Base-by-base conservation (phyloP, 2,113 vertebrate genomes). In the Nerophis ophidion region DNA sequence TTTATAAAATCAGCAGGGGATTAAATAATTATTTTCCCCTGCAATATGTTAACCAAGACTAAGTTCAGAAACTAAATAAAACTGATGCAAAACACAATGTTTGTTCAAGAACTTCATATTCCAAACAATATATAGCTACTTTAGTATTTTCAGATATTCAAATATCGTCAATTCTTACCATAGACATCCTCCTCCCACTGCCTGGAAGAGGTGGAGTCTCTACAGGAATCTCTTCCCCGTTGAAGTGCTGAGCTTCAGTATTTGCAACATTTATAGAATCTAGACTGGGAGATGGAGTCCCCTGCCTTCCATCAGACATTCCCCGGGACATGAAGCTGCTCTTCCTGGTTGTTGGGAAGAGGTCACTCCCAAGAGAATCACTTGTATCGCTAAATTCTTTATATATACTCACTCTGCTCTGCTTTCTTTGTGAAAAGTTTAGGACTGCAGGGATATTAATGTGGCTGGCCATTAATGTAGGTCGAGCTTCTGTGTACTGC, bases 301-400 rank as follows among this genome's bases (percentile, higher is more conserved):
- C 76, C 61, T 84, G 71, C 47, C 84, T 84, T 72, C 83, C 91
- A 35, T 93, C 91, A 0, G 91, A 92, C 57, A 94, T 15, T 15
- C 87, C 84, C 52, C 92, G 87, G 26, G 92, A 93, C 79, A 94
- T 90, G 51, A 93, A 92, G 58, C 94, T 96, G 65, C 90, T 83
- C 71, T 95, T 94, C 50, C 86, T 87, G 63, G 81, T 84, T 1
- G 86, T 86, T 1, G 82, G 84, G 60, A 76, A 70, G 81, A 85
- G 86, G 42, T 82, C 90, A 34, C 90, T 92, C 48, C 92, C 91
- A 0, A 76, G 80, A 16, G 90, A 94, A 14, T 89, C 88, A 0
- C 88, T 91, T 53, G 74, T 79, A 52, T 93, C 88, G 0, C 89
- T 83, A n/a, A 88, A 79, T 72, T 92, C 91, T 67, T 88, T 91